Conservation (phyloP, 2,888 invertebrate genomes). For the Tipula confusa region DNA sequence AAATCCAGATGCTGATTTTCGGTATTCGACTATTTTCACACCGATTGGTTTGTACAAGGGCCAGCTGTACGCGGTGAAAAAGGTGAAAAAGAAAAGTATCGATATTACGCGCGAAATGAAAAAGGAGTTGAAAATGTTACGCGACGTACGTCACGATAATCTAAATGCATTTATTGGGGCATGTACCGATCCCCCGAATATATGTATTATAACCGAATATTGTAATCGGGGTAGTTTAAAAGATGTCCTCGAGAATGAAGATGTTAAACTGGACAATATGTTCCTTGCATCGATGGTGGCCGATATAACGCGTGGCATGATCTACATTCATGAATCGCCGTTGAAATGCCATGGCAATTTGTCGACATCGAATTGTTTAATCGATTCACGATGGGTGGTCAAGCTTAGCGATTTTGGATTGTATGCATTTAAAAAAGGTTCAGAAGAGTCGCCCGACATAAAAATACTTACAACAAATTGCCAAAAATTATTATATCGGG, state of each 20-base stretch:
- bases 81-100: constrained; percentile 76
- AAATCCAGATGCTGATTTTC: constrained; percentile 86
- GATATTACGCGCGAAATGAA: constrained; percentile 88
- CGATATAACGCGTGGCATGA: constrained; percentile 89
- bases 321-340: constrained; percentile 83
- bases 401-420: constrained; percentile 90
- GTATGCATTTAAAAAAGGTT: constrained; percentile 76
- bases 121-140: constrained; percentile 87
- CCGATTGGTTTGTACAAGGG: constrained; percentile 87
- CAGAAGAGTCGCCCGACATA: constrained; percentile 61
- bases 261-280: constrained; percentile 93
- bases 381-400: constrained; percentile 93
- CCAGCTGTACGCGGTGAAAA: constrained; percentile 79
- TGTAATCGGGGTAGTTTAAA: constrained; percentile 79
- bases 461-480: constrained; percentile 58
- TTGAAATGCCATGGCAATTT: constrained; percentile 82
- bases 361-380: constrained; percentile 86
- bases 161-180: constrained; percentile 89
- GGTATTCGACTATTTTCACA: constrained; percentile 85
- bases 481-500: constrained; percentile 69
- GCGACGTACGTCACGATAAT: constrained; percentile 87
- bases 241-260: constrained; percentile 92
- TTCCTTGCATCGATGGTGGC: constrained; percentile 92
- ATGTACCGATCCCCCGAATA: constrained; percentile 84
- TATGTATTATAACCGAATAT: constrained; percentile 84